Percentiles rank a stretch among this genome's conserved stretches.
phyloP scores from a whole-genome alignment of 2,797 vertebrate genomes.

The Falco berigora region DNA sequence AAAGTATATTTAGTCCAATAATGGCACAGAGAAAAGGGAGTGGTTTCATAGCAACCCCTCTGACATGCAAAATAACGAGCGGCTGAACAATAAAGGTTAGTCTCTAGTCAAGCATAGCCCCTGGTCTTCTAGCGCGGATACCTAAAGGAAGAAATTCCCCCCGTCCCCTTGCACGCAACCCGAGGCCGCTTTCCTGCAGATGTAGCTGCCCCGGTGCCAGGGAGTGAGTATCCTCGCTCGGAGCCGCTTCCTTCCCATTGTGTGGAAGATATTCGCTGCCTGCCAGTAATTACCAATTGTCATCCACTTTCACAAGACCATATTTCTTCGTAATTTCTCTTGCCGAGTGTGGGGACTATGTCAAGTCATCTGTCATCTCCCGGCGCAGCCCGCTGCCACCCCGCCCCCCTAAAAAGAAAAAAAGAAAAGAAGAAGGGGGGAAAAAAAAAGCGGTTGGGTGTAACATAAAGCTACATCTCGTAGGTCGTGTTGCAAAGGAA shows the following conservation, averaged over 20 bases:
- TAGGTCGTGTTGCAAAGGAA: slow-evolving; percentile 24
- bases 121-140: neutral
- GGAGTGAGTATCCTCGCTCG: neutral
- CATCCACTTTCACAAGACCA: slow-evolving; percentile 63
- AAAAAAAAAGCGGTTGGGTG: neutral
- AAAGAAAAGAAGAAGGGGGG: neutral
- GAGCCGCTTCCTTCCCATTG: slow-evolving; percentile 34
- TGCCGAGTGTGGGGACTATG: slow-evolving; percentile 45
- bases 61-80: neutral
- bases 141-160: neutral
- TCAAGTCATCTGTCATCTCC: slow-evolving; percentile 47
- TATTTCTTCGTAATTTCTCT: slow-evolving; percentile 64
- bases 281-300: slow-evolving; percentile 69
- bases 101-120: neutral
- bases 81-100: neutral
- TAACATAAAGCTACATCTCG: slow-evolving; percentile 30
- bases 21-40: neutral
- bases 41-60: neutral
- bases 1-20: slow-evolving; percentile 24
- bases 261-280: slow-evolving; percentile 34
- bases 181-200: neutral
- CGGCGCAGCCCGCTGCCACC: neutral
- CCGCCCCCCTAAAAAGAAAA: neutral
- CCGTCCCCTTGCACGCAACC: neutral
- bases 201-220: neutral